Conservation (phyloP, 2,797 vertebrate genomes). For the Gymnocypris eckloni region DNA sequence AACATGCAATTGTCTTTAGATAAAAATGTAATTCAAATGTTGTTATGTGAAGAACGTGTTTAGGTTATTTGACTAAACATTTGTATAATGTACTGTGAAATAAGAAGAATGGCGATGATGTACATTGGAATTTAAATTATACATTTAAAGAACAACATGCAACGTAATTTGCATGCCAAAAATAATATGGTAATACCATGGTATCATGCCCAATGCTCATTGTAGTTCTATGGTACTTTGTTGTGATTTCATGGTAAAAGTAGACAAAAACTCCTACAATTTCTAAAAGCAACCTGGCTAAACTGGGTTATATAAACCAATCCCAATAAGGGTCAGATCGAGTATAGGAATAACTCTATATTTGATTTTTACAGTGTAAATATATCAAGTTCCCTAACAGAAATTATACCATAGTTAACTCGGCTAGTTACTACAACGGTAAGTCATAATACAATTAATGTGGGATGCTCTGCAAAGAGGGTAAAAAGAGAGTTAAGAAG, state of each 20-base stretch:
- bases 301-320: background rate
- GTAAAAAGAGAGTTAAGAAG: background rate
- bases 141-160: background rate
- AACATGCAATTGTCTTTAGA: background rate
- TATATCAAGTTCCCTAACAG: background rate
- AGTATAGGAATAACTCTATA: background rate
- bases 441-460: background rate
- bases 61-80: background rate
- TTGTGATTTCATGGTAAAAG: background rate
- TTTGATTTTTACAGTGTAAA: background rate
- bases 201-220: background rate
- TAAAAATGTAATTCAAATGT: background rate
- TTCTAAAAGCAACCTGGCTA: background rate
- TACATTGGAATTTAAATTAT: background rate
- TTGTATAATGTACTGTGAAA: background rate
- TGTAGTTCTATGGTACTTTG: background rate
- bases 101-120: background rate
- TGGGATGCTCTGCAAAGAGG: background rate
- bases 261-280: background rate
- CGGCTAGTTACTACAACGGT: background rate
- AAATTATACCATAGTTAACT: background rate
- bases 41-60: background rate
- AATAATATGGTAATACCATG: background rate
- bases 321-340: background rate
- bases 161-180: no score